Conservation (phyloP, 1,140 invertebrate species). For the Theocolax elegans region DNA sequence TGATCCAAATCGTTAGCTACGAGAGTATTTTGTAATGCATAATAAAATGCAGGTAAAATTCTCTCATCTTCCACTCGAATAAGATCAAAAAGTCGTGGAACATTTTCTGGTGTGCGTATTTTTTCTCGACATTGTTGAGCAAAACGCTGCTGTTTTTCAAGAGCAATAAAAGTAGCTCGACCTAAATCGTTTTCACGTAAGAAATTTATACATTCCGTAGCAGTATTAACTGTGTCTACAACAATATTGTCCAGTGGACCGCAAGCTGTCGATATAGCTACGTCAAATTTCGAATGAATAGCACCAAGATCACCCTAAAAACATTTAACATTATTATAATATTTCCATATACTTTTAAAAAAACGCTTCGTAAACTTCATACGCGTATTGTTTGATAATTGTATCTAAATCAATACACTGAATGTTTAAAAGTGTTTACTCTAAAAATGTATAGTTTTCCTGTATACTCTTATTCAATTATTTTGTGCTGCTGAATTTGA, state of each 20-base stretch:
- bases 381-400: too few relatives aligned
- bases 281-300: slow-evolving; percentile 93
- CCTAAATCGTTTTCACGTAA: slow-evolving; percentile 83
- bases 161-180: slow-evolving; percentile 78
- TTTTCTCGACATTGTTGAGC: slow-evolving; percentile 60
- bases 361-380: too few relatives aligned
- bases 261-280: slow-evolving; percentile 95
- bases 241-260: slow-evolving; percentile 92
- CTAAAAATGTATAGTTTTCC: too few relatives aligned
- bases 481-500: too few relatives aligned
- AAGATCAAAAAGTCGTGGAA: slow-evolving; percentile 89
- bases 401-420: too few relatives aligned
- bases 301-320: slow-evolving; percentile 92
- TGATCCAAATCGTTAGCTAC: slow-evolving; percentile 90
- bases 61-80: slow-evolving; percentile 84
- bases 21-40: slow-evolving; percentile 86
- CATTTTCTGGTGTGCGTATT: slow-evolving; percentile 81
- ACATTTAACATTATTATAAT: too few relatives aligned
- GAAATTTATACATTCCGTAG: slow-evolving; percentile 84
- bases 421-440: too few relatives aligned
- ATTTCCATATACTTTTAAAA: too few relatives aligned
- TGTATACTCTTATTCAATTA: too few relatives aligned
- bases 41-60: slow-evolving; percentile 91
- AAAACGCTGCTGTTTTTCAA: slow-evolving; percentile 79
- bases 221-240: slow-evolving; percentile 88